A percentile compares a stretch with the other conserved stretches of the same genome.
Conservation (phyloP, 2,113 vertebrate genomes). For the Mohoua ochrocephala region DNA sequence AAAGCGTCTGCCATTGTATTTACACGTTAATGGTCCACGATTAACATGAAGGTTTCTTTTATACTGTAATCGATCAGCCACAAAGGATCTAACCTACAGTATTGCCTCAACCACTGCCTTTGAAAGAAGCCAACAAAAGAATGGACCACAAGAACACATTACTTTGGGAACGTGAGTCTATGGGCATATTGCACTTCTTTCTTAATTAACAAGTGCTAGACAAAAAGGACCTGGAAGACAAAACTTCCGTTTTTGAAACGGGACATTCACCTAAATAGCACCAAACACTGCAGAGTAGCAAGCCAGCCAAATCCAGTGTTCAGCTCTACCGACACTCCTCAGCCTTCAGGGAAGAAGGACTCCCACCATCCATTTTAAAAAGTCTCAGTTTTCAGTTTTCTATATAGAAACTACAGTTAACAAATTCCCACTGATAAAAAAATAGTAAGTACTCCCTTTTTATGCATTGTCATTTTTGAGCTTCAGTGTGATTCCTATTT, state of each 20-base stretch:
- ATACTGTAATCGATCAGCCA: neutral
- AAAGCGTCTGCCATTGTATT: neutral
- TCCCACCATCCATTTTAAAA: neutral
- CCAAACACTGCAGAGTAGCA: neutral
- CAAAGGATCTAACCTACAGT: neutral
- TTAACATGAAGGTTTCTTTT: neutral
- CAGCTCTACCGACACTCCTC: neutral
- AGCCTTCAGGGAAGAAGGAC: neutral
- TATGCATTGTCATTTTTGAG: neutral
- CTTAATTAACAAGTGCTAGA: neutral
- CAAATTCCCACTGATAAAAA: neutral
- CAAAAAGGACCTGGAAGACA: neutral
- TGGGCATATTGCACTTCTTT: neutral
- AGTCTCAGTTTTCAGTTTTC: neutral
- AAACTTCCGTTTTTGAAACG: neutral
- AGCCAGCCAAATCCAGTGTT: neutral
- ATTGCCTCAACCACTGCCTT: neutral
- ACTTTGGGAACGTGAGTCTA: neutral
- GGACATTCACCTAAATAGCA: neutral
- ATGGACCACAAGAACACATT: neutral
- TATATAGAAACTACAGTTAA: neutral
- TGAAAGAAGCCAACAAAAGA: neutral
- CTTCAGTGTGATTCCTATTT: neutral
- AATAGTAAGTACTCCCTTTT: neutral
- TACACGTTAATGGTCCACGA: fast-evolving